These are phyloP conservation scores for Laticauda laticaudata DNA, from an alignment of 2,113 vertebrate genomes.

Conservation along the genomic window DNA sequence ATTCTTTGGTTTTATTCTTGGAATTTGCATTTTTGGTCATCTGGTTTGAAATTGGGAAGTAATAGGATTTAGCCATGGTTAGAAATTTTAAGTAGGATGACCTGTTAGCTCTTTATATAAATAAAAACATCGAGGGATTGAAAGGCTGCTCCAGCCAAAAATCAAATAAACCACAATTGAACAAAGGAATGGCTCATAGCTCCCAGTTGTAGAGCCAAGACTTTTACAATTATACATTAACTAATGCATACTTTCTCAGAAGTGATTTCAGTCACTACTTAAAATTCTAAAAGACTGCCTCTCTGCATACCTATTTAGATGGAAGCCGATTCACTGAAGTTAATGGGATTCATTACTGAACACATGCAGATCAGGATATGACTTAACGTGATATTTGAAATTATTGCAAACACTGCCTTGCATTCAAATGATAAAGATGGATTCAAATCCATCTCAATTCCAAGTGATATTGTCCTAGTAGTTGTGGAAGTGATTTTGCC, in stretches of 20 bases:
- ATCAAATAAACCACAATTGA: neutral
- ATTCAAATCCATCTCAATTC: neutral
- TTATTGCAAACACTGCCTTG: rapidly evolving
- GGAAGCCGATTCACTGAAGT: neutral
- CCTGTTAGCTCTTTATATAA: neutral
- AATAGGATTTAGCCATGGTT: neutral
- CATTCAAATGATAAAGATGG: neutral
- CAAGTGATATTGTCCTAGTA: neutral
- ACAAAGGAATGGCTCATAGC: neutral
- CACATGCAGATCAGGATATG: too few relatives aligned
- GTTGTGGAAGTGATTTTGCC: neutral
- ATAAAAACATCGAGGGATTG: neutral
- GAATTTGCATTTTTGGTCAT: neutral
- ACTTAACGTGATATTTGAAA: neutral
- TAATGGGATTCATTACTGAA: neutral
- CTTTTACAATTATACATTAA: neutral
- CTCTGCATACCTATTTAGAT: neutral
- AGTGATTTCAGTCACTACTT: neutral
- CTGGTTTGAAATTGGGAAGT: neutral
- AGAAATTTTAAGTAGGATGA: too few relatives aligned
- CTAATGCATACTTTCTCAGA: neutral
- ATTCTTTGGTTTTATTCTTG: neutral
- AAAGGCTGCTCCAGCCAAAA: neutral
- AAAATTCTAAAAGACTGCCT: neutral
- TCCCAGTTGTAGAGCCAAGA: too few relatives aligned